These are phyloP conservation scores for Neuroscelio doddi DNA, from an alignment of 2,888 invertebrate species.

Conservation along the genomic window DNA sequence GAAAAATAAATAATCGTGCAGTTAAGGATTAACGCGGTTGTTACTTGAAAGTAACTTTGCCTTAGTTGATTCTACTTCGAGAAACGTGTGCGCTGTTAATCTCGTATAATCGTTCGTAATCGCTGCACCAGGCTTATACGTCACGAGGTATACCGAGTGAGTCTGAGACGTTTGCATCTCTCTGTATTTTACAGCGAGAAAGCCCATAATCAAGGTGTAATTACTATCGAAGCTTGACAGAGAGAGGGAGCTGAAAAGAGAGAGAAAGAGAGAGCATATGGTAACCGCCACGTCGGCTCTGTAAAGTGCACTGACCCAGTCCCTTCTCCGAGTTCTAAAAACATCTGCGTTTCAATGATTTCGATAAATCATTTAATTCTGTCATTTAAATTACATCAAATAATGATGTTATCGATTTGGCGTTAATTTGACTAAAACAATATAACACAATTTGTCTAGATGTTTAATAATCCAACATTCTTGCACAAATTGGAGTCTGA, in stretches of 20 bases:
- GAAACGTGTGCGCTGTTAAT: slow-evolving; percentile 45
- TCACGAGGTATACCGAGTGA: too few relatives aligned
- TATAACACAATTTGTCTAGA: too few relatives aligned
- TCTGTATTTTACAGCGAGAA: slow-evolving; percentile 42
- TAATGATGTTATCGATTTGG: neutral
- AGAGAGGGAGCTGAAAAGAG: too few relatives aligned
- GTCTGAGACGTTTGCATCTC: slow-evolving; percentile 43
- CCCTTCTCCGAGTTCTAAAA: slow-evolving; percentile 38
- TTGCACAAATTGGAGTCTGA: too few relatives aligned
- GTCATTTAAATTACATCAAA: neutral
- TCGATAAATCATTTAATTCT: slow-evolving; percentile 18
- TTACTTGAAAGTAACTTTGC: slow-evolving; percentile 31
- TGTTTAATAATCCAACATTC: too few relatives aligned
- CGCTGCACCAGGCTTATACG: too few relatives aligned
- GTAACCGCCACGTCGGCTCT: slow-evolving; percentile 46
- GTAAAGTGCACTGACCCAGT: slow-evolving; percentile 41
- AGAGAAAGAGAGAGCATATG: slow-evolving; percentile 48
- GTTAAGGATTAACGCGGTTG: slow-evolving; percentile 27
- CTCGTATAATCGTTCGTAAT: slow-evolving; percentile 40
- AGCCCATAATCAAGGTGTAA: slow-evolving; percentile 53
- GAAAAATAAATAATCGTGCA: too few relatives aligned
- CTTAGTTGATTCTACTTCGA: slow-evolving; percentile 39
- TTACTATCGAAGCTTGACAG: too few relatives aligned
- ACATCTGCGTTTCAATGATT: slow-evolving; percentile 40
- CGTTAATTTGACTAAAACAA: neutral